These are phyloP conservation scores for Lutraria lutraria DNA, from an alignment of 2,888 invertebrate genomes.

Conservation along the genomic window DNA sequence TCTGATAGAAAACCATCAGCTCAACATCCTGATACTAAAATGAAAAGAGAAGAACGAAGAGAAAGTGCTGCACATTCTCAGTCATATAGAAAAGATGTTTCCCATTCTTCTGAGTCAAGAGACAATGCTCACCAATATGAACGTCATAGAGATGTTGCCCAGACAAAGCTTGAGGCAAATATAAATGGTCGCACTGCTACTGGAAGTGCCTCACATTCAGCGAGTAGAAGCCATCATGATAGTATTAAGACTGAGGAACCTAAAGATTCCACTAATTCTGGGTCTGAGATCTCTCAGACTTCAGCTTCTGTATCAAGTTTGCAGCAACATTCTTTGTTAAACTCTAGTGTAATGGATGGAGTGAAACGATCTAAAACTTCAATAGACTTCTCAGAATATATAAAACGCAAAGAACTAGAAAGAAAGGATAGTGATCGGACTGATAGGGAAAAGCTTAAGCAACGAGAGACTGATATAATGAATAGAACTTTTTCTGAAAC, in stretches of 20 bases:
- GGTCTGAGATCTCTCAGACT: conserved; percentile 25
- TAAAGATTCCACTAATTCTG: conserved; percentile 25
- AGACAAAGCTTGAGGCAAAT: conserved; percentile 49
- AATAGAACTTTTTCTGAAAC: conserved; percentile 64
- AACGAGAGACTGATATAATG: conserved; percentile 52
- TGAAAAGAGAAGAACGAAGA: conserved; percentile 33
- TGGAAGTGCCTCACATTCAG: not conserved
- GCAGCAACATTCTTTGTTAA: conserved; percentile 9
- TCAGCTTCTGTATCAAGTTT: not conserved
- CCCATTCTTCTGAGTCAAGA: conserved; percentile 32
- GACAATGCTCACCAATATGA: conserved; percentile 23
- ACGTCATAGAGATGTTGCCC: conserved; percentile 24
- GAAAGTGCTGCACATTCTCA: conserved; percentile 38
- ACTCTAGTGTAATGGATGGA: conserved; percentile 5
- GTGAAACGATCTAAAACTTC: conserved; percentile 47
- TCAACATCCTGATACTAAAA: conserved; percentile 29
- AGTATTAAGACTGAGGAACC: conserved; percentile 32
- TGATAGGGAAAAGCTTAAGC: conserved; percentile 38
- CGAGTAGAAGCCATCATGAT: conserved; percentile 36
- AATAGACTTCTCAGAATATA: conserved; percentile 65
- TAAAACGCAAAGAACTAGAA: conserved; percentile 66
- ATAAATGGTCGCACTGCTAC: conserved; percentile 38
- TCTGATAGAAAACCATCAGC: conserved; percentile 29
- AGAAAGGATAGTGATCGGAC: conserved; percentile 32
- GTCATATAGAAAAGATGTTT: conserved; percentile 44